Conservation (phyloP, 2,113 vertebrate species). For the Microcebus tavaratra region DNA sequence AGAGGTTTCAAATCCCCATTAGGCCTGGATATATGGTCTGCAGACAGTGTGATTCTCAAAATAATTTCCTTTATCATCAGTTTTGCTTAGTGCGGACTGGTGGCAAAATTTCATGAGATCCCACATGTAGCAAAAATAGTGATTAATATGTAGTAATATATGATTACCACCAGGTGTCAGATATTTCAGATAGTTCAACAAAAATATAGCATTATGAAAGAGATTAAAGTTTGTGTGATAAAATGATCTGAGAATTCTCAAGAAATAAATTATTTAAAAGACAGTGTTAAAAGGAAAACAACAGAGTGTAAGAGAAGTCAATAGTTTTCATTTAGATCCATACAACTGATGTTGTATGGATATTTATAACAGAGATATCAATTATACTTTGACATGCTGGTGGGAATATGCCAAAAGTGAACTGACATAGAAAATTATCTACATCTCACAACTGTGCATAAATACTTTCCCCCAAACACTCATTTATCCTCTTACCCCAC, state of each 20-base stretch:
- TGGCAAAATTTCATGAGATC: neutral
- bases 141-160: neutral
- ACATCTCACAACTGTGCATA: neutral
- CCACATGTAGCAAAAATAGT: neutral
- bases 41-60: neutral
- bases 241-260: neutral
- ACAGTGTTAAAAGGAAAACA: neutral
- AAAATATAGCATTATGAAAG: neutral
- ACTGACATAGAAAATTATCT: neutral
- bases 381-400: neutral
- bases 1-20: neutral
- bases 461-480: neutral
- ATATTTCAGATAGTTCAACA: neutral
- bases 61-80: neutral
- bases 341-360: neutral
- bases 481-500: rapidly evolving
- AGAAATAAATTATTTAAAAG: neutral
- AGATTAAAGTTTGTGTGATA: neutral
- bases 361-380: neutral
- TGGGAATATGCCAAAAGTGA: neutral
- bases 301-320: neutral
- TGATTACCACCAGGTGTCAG: neutral
- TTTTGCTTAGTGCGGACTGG: neutral
- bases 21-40: too few relatives aligned
- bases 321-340: neutral